A percentile compares a stretch with the other conserved stretches of the same genome.
These are phyloP conservation scores for Drosophila pegasa DNA, from an alignment of 2,888 invertebrate genomes.

Conservation along the genomic window DNA sequence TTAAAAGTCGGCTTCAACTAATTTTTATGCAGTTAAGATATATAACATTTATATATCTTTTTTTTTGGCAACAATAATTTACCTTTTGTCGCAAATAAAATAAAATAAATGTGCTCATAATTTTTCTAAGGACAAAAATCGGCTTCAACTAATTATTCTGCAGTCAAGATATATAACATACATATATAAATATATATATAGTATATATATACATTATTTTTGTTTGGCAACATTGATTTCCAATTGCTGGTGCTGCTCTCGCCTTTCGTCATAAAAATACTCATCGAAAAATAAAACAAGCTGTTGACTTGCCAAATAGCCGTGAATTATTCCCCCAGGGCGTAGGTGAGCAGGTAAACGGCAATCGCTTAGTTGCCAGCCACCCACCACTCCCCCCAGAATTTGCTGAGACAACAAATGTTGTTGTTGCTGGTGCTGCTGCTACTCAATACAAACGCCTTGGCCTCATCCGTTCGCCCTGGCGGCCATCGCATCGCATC, in stretches of 20 bases:
- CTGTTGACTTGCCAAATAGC: slow-evolving; percentile 81
- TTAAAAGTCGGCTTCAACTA: too few species aligned
- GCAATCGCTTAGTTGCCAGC: slow-evolving; percentile 75
- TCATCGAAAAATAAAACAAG: slow-evolving; percentile 78
- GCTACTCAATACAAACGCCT: slow-evolving; percentile 11
- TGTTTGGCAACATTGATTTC: slow-evolving; percentile 66
- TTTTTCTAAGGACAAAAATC: slow-evolving; percentile 25
- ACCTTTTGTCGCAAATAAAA: too few species aligned
- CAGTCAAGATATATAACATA: background rate
- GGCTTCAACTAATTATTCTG: slow-evolving; percentile 58
- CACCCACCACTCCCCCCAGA: too few species aligned
- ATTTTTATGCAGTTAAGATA: too few species aligned
- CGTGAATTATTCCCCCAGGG: slow-evolving; percentile 80
- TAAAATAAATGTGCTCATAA: slow-evolving; percentile 67
- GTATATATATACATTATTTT: too few species aligned
- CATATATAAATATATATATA: too few species aligned
- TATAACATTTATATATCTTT: too few species aligned
- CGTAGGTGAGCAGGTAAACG: slow-evolving; percentile 77
- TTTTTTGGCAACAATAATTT: too few species aligned
- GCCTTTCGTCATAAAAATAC: slow-evolving; percentile 73
- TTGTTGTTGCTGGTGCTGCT: slow-evolving; percentile 28
- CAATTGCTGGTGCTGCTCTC: slow-evolving; percentile 64
- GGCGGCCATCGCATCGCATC: slow-evolving; percentile 17
- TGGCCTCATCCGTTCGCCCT: background rate
- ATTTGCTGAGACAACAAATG: slow-evolving; percentile 79